Base-by-base conservation (phyloP, 2,888 invertebrate genomes). In the Camponotus fellah region DNA sequence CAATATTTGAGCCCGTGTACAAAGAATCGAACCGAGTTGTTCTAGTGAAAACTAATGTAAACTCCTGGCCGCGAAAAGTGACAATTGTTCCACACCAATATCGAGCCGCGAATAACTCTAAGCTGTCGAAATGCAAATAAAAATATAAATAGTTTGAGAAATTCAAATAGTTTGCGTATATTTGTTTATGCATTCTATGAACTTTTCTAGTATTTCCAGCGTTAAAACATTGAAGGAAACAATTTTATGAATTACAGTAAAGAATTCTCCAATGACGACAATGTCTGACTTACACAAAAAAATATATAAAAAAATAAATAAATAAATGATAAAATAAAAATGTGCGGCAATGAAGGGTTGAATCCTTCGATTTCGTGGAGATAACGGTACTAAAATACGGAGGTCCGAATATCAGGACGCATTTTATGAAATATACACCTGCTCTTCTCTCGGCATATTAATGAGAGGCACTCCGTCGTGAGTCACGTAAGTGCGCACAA, bases 401-500 rank as follows among this genome's bases (percentile, higher is more conserved):
- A n/a, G 60, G 12, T 21, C 71, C 60, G 46, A 80, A 80, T 80
- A 79, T 79, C 79, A 80, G 79, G 60, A 49, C 60, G 79, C 62
- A 26, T 60, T 71, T 60, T 26, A 71, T 62, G 79, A 69, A 80
- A 80, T 80, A 80, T 71, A 80, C 79, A 80, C 79, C 79, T 80
- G 79, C 71, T 71, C 71, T 60, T 32, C 79, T 43, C 69, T 53
- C 71, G 60, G 71, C 79, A 80, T 80, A 80, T 80, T 80, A 80
- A 80, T 80, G 71, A 80, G 79, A 80, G 71, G 53, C 26, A 79
- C 69, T 60, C 79, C 40, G 66, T 43, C 79, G 71, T 80, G 79
- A 71, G 69, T 80, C 71, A 80, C 71, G 79, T 80, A 80, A 80
- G 79, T 80, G 79, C 71, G 79, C 69, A 60, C 79, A 68, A 80